Percentiles rank a stretch among this genome's conserved stretches.
phyloP scores from a whole-genome alignment of 2,888 invertebrate species.

The Dermolepida albohirtum region DNA sequence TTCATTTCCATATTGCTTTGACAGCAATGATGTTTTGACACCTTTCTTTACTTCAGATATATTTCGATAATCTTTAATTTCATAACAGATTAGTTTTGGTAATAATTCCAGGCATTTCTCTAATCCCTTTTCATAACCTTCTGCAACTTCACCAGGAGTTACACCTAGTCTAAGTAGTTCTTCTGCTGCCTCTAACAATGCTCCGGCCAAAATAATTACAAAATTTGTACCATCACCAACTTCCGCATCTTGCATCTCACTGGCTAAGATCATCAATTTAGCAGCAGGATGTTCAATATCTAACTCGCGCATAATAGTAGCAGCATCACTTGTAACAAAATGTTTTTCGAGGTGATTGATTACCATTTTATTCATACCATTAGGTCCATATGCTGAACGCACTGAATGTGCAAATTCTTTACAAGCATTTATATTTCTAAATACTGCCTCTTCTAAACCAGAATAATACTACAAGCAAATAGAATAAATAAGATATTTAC shows the following conservation, averaged over 20 bases:
- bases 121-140: slow-evolving; percentile 92
- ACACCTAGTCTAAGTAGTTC: slow-evolving; percentile 93
- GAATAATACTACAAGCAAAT: slow-evolving; percentile 74
- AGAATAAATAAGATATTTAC: slow-evolving; percentile 3
- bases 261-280: slow-evolving; percentile 93
- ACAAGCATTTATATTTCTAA: slow-evolving; percentile 94
- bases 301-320: slow-evolving; percentile 94
- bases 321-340: slow-evolving; percentile 99
- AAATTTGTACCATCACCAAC: slow-evolving; percentile 97
- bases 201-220: slow-evolving; percentile 94
- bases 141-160: slow-evolving; percentile 95
- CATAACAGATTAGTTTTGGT: slow-evolving; percentile 81
- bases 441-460: slow-evolving; percentile 97
- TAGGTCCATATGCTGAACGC: slow-evolving; percentile 96
- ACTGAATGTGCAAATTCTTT: slow-evolving; percentile 95
- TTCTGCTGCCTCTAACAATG: slow-evolving; percentile 89
- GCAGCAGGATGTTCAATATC: slow-evolving; percentile 99
- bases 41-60: slow-evolving; percentile 78
- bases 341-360: slow-evolving; percentile 99
- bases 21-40: slow-evolving; percentile 89
- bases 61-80: slow-evolving; percentile 78
- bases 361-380: slow-evolving; percentile 99
- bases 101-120: slow-evolving; percentile 91
- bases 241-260: slow-evolving; percentile 98
- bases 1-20: slow-evolving; percentile 98